Evolutionary conservation across 2,113 vertebrate species (phyloP).

Genomic region (Cebidichthys violaceus): DNA sequence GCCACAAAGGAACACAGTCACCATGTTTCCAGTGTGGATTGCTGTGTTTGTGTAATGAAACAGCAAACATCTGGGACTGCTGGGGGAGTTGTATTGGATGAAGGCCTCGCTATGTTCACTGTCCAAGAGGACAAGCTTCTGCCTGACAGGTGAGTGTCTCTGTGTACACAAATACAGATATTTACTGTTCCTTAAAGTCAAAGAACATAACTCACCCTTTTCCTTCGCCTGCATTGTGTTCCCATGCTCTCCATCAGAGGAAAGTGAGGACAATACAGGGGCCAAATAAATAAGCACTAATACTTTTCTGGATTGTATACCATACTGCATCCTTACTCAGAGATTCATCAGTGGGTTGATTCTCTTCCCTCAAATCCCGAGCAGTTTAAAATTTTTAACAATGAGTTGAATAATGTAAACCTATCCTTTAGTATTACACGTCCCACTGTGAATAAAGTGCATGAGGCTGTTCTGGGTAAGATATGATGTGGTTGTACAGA

Average conservation of each 20-base stretch:
- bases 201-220: neutral
- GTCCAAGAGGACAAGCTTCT: slow-evolving; percentile 6
- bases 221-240: neutral
- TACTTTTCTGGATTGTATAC: slow-evolving; percentile 7
- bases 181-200: neutral
- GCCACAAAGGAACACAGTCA: slow-evolving; percentile 28
- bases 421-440: neutral
- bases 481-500: neutral
- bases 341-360: slow-evolving; percentile 6
- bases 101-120: neutral
- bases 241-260: neutral
- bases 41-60: slow-evolving; percentile 35
- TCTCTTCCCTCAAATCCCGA: neutral
- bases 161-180: slow-evolving; percentile 15
- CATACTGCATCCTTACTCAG: slow-evolving; percentile 1
- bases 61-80: slow-evolving; percentile 28
- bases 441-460: neutral
- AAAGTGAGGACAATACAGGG: neutral
- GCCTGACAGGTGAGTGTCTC: neutral
- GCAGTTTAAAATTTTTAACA: neutral
- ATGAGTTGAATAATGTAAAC: neutral
- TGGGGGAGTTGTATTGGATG: neutral
- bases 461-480: neutral
- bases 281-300: neutral
- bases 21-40: slow-evolving; percentile 5